Evolutionary conservation across 2,888 invertebrate genomes (phyloP), one percentile per base, ranked within the genome.

Genomic region (Netelia fuscicornis): DNA sequence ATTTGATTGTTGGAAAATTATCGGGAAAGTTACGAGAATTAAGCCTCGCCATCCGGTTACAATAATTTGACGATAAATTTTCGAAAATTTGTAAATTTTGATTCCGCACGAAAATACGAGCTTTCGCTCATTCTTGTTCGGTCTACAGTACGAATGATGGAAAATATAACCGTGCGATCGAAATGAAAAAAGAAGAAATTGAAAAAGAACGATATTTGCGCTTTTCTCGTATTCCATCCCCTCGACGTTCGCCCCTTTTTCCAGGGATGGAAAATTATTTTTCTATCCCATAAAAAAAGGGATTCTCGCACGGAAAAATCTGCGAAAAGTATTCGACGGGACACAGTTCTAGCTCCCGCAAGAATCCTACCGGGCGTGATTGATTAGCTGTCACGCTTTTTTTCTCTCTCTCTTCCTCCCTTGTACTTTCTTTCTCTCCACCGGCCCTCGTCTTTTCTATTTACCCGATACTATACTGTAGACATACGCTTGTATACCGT

Each of bases 271-370:
- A 84, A 84, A 85, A 78, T 85, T 75, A 87, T 83, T 82, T 80
- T 83, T 67, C 75, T 48, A 48, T 78, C 64, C 23, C 70, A 37
- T 58, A 83, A 78, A 86, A 86, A 87, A 78, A 86, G 88, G 83
- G 83, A 72, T 81, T 85, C 83, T 81, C 17, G 64, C 72, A 54
- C 17, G 9, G 42, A 71, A 84, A 79, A 86, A 86, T 86, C 79
- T 54, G 84, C 68, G 72, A 74, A 84, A 86, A 86, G 84, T 85
- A 86, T 86, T 84, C 81, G 84, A 83, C 81, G 79, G 78, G 67
- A 86, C 81, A 76, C 65, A 58, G 20, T 58, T 75, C 72, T 62
- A 70, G 60, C 54, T 42, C 6, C 81, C 80, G 70, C 75, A 70
- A 65, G 83, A 75, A 76, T 75, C 78, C 83, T 67, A 58, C 76